Evolutionary conservation across 2,888 invertebrate species (phyloP).

Genomic region (Gerris lacustris): DNA sequence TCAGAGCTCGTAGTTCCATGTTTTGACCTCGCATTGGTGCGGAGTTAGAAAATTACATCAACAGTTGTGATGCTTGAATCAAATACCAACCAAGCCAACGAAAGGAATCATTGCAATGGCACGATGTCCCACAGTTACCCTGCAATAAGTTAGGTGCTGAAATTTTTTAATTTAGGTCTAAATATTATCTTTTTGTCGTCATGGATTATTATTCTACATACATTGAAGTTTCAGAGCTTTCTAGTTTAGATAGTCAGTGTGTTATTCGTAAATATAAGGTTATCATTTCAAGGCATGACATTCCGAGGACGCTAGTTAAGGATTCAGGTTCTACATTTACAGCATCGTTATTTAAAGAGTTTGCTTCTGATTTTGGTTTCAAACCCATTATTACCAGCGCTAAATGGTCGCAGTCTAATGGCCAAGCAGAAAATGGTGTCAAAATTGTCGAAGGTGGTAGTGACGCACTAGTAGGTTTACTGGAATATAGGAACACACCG

Average conservation of each 20-base stretch:
- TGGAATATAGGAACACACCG: slow-evolving; percentile 13
- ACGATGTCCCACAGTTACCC: slow-evolving; percentile 10
- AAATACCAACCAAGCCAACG: not conserved
- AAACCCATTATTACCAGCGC: slow-evolving; percentile 11
- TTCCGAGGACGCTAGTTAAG: slow-evolving; percentile 11
- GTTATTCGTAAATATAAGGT: slow-evolving; percentile 11
- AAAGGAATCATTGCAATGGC: slow-evolving; percentile 14
- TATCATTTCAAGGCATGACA: slow-evolving; percentile 11
- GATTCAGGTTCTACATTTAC: slow-evolving; percentile 15
- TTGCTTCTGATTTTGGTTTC: slow-evolving; percentile 9
- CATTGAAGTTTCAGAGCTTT: slow-evolving; percentile 10
- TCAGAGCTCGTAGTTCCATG: slow-evolving; percentile 3
- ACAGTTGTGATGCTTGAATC: not conserved
- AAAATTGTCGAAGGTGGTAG: slow-evolving; percentile 14
- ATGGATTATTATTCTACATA: slow-evolving; percentile 16
- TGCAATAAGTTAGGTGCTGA: slow-evolving; percentile 14
- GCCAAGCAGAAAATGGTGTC: slow-evolving; percentile 10
- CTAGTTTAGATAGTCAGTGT: slow-evolving; percentile 2
- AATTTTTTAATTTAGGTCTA: slow-evolving; percentile 8
- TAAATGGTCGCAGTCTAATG: slow-evolving; percentile 9
- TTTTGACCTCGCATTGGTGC: not conserved
- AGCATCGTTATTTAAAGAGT: slow-evolving; percentile 14
- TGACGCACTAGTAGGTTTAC: slow-evolving; percentile 8
- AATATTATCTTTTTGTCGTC: slow-evolving; percentile 14
- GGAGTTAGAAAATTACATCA: not conserved